Conservation (phyloP, 2,797 vertebrate species). For the Muscicapa striata region DNA sequence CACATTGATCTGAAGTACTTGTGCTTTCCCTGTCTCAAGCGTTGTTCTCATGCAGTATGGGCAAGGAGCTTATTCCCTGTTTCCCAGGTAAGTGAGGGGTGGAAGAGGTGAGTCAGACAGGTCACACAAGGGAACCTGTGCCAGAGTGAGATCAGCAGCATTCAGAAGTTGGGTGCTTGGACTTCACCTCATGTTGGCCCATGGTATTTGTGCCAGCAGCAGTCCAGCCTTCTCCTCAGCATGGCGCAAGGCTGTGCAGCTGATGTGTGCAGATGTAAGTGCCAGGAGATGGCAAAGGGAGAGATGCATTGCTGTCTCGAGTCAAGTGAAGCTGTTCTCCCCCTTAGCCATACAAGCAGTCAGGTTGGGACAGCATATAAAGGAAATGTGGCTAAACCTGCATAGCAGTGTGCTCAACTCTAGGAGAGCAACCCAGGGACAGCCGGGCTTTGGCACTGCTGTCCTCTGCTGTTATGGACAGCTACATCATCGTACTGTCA, state of each 20-base stretch:
- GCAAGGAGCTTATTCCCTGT: neutral
- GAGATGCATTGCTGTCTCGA: accelerated
- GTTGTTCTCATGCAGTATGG: neutral
- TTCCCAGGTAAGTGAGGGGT: neutral
- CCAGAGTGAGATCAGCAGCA: neutral
- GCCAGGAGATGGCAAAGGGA: neutral
- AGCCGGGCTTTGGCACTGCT: neutral
- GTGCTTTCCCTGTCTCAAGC: neutral
- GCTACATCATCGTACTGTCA: neutral
- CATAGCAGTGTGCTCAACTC: neutral
- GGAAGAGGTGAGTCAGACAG: neutral
- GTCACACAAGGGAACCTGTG: neutral
- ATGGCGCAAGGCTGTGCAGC: neutral
- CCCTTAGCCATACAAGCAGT: neutral
- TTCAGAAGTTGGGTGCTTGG: neutral
- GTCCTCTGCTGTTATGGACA: neutral
- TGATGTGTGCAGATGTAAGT: neutral
- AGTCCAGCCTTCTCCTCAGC: neutral
- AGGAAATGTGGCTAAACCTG: neutral
- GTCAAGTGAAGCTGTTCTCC: neutral
- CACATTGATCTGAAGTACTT: neutral
- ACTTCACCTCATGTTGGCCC: neutral
- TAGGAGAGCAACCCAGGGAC: neutral
- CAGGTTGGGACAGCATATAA: neutral
- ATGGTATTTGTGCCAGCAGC: neutral